Evolutionary conservation across 2,888 invertebrate genomes (phyloP), one percentile per base, ranked within the genome.

Genomic region (Tetrapedia diversipes): DNA sequence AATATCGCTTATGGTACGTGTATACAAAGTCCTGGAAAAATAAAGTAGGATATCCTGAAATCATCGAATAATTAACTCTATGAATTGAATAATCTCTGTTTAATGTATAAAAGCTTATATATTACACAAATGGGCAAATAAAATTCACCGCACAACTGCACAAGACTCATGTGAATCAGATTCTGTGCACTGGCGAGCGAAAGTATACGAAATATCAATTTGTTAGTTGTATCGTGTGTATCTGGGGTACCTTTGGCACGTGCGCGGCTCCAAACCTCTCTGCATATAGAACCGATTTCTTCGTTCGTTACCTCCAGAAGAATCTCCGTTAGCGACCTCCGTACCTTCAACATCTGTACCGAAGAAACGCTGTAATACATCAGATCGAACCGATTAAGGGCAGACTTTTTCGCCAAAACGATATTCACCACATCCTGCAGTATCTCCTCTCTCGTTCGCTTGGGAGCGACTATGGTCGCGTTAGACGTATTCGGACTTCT

Each of bases 301-400:
- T 96, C 95, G 92, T 96, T 97, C 29, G 99, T 99, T 88, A 98
- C 98, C 92, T 98, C 97, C 87, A 99, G 94, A 77, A 99, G 94
- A 88, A 99, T 96, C 93, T 98, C 98, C 37, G 99, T 99, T 92
- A 99, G 94, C 85, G 96, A 95, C 79, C 96, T 94, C 77, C 98
- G 95, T 63, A 98, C 97, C 89, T 95, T 95, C 91, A 96, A 92
- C 97, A 98, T 98, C 97, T 97, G 92, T 70, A 34, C 37, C 51
- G 56, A 19, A 75, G 57, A 61, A 70, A 79, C 47, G 29, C 16
- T 41, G 24, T 37, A 11, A 68, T 43, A 22, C 16, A 56, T 19
- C 43, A 32, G 60, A 45, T 47, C 39, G 6, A 59, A 57, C 10
- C 32, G 14, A n/a, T 43, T 14, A n/a, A 19, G 24, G 16, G 51